Conservation (phyloP, 1,140 invertebrate genomes). For the Hydropsyche tenuis region DNA sequence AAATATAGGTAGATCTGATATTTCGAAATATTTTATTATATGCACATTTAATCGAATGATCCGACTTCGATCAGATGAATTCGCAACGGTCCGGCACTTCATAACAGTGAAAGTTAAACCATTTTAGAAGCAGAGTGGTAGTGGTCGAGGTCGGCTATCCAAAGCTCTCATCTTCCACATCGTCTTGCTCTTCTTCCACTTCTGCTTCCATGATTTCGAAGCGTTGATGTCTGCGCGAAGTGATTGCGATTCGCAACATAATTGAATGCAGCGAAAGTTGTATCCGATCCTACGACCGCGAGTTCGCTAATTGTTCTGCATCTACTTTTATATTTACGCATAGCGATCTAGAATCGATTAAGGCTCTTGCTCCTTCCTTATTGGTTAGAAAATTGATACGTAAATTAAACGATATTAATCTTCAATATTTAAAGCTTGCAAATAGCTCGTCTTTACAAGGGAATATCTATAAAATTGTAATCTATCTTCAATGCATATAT, state of each 20-base stretch:
- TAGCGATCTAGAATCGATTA: background rate
- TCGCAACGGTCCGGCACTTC: background rate
- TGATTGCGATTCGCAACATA: slow-evolving; percentile 18
- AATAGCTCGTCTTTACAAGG: too few relatives aligned
- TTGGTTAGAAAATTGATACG: background rate
- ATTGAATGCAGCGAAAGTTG: slow-evolving; percentile 30
- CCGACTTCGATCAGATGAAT: background rate
- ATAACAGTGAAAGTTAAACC: slow-evolving; percentile 22
- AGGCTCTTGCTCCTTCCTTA: background rate
- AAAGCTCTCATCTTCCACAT: background rate
- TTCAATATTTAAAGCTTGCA: too few relatives aligned
- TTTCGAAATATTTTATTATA: too few relatives aligned
- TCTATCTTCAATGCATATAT: too few relatives aligned
- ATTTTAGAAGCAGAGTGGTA: slow-evolving; percentile 5
- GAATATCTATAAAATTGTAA: too few relatives aligned
- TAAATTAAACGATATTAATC: too few relatives aligned
- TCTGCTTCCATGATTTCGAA: background rate
- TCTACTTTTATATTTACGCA: background rate
- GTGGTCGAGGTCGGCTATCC: slow-evolving; percentile 2
- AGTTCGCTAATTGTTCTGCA: slow-evolving; percentile 2
- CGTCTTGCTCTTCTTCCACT: too few relatives aligned
- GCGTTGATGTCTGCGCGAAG: background rate
- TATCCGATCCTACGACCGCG: background rate
- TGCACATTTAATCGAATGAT: too few relatives aligned
- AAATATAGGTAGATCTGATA: too few relatives aligned